These are phyloP conservation scores for Sipha maydis DNA, from an alignment of 2,888 invertebrate species.

Conservation along the genomic window DNA sequence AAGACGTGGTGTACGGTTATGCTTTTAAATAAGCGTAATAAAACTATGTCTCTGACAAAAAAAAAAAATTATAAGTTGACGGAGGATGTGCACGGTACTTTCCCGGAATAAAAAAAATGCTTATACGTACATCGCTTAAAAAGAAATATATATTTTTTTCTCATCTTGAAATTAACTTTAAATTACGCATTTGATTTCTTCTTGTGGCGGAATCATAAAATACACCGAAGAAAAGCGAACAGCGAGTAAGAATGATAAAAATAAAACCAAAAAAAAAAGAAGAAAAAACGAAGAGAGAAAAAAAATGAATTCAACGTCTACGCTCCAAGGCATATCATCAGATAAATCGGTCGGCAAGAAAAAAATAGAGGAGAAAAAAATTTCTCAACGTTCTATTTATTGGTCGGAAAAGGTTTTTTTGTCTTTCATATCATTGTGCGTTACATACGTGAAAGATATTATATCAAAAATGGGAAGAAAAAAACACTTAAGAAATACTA, in stretches of 20 bases:
- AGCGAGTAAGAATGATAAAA: slow-evolving; percentile 42
- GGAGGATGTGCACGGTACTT: slow-evolving; percentile 12
- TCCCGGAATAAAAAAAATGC: slow-evolving; percentile 21
- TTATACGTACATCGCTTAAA: slow-evolving; percentile 9
- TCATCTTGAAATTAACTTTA: slow-evolving; percentile 46
- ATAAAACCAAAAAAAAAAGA: slow-evolving; percentile 6
- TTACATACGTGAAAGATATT: slow-evolving; percentile 52
- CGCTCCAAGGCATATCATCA: slow-evolving; percentile 61
- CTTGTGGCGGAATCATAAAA: slow-evolving; percentile 46
- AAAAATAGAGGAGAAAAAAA: slow-evolving; percentile 34
- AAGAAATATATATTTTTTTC: slow-evolving; percentile 38
- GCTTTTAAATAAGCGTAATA: slow-evolving; percentile 14
- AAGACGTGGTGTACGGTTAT: slow-evolving; percentile 1
- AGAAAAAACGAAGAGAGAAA: not conserved
- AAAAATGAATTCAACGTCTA: slow-evolving; percentile 55
- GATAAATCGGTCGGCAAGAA: slow-evolving; percentile 50
- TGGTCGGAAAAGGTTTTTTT: slow-evolving; percentile 48
- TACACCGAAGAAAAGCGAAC: slow-evolving; percentile 43
- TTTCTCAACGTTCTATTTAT: slow-evolving; percentile 54
- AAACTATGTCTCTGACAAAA: not conserved
- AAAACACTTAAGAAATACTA: slow-evolving; percentile 9
- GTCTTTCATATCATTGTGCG: slow-evolving; percentile 54
- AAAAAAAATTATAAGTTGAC: slow-evolving; percentile 7
- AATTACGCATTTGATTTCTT: slow-evolving; percentile 53
- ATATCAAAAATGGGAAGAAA: slow-evolving; percentile 24